These are phyloP conservation scores for Acanthococcus lagerstroemiae DNA, from an alignment of 2,888 invertebrate genomes.

Conservation along the genomic window DNA sequence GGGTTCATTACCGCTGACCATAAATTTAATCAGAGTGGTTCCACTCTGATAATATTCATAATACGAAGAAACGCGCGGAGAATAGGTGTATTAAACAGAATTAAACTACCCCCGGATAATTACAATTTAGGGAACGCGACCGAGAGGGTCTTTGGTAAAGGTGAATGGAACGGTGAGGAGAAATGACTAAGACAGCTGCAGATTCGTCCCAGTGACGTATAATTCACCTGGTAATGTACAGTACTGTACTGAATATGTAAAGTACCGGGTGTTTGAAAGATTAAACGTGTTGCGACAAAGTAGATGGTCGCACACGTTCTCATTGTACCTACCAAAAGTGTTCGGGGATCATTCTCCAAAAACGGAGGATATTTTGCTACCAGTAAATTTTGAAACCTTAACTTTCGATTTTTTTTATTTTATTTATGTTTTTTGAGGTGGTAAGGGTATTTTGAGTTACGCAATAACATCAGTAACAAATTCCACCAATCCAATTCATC, in stretches of 20 bases:
- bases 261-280: too few relatives aligned
- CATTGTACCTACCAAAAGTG: too few relatives aligned
- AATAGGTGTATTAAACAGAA: not conserved
- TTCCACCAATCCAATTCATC: too few relatives aligned
- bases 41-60: conserved; percentile 13
- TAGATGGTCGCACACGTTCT: too few relatives aligned
- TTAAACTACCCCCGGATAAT: conserved; percentile 1
- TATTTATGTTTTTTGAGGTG: too few relatives aligned
- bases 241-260: conserved; percentile 10
- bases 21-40: conserved; percentile 28
- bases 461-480: too few relatives aligned
- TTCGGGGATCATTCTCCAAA: too few relatives aligned
- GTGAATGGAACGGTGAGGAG: not conserved
- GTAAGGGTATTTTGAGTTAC: too few relatives aligned
- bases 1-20: conserved; percentile 7
- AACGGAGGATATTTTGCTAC: too few relatives aligned
- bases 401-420: too few relatives aligned
- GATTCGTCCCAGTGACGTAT: conserved; percentile 18
- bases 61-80: not conserved
- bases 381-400: too few relatives aligned
- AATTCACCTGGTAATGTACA: conserved; percentile 16
- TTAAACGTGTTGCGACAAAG: too few relatives aligned
- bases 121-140: conserved; percentile 1
- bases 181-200: conserved; percentile 9
- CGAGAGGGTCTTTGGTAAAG: not conserved